Evolutionary conservation across 1,140 invertebrate species (phyloP), one percentile per base, ranked within the genome.

Genomic region (Drosophila ananassae): DNA sequence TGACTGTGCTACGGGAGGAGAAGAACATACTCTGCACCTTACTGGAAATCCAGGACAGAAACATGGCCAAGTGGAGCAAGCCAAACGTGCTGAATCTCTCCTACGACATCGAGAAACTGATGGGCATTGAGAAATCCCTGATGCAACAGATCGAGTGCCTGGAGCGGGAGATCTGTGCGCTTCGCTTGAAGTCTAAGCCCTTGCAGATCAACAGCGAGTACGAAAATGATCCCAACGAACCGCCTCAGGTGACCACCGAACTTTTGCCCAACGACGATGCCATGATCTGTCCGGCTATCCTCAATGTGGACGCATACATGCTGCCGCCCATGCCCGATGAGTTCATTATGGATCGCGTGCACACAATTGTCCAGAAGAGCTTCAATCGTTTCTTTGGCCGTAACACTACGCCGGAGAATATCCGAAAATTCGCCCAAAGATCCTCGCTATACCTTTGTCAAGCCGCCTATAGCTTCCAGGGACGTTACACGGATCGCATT

Each of bases 1-100:
- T 94, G 1, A 92, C 92, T 0, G 84, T 94, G 24, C 81, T 95
- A n/a, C 92, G 93, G 32, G 93, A 93, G 54, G 94, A 95, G 74
- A 93, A 93, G 61, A 84, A 91, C 2, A 92, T 93, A 44, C 76
- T 95, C 2, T 69, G 77, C 2, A 91, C 92, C 55, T 39, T 93
- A 8, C 57, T 93, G 8, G 84, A 93, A 12, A 55, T 75, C 28
- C 93, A 93, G 68, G 64, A 83, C 10, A 91, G 91, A 34, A 92
- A 92, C 67, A 80, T 76, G 53, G 77, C 79, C 21, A 91, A 91
- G 58, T 79, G 91, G 57, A 69, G 76, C 24, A 79, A 79, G 12
- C 85, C 85, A 0, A 80, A 76, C 22, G 60, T 71, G 8, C 64
- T 89, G 8, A 83, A 92, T 39, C 76, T 92, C 1, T 79, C 87